Conservation (phyloP, 2,113 vertebrate genomes). For the Tenrec ecaudatus region DNA sequence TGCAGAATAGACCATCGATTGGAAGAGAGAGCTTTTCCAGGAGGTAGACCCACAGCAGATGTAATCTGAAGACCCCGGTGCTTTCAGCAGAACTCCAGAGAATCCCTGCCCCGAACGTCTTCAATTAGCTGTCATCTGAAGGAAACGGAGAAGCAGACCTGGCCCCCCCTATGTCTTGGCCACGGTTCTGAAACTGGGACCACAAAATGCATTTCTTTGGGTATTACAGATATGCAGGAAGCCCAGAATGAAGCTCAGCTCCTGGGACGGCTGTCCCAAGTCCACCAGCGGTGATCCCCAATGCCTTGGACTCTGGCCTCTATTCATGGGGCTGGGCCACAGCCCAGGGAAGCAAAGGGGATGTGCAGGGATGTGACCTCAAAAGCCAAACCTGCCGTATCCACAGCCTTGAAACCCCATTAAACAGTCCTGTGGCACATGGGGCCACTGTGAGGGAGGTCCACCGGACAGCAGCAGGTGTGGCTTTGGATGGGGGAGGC, state of each 20-base stretch:
- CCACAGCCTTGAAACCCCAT: no score
- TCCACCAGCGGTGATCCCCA: background rate
- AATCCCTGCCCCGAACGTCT: background rate
- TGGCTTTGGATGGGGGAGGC: no score
- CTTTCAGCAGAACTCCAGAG: background rate
- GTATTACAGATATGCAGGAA: background rate
- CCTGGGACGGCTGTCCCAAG: background rate
- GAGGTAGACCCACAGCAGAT: background rate
- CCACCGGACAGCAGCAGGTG: no score
- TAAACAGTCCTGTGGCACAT: no score
- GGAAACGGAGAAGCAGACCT: background rate
- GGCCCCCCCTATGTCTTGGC: background rate
- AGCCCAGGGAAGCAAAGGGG: background rate
- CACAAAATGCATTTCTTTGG: background rate
- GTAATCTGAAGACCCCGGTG: background rate
- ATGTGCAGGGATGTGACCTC: background rate
- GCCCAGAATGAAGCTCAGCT: background rate
- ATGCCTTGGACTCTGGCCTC: no score
- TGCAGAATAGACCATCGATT: background rate
- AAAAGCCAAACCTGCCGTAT: background rate
- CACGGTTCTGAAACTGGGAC: background rate
- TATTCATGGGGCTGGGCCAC: background rate
- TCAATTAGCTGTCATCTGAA: background rate
- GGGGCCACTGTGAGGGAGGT: no score
- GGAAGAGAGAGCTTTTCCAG: background rate